phyloP scores from a whole-genome alignment of 2,113 vertebrate genomes.

The Nannospalax galili region DNA sequence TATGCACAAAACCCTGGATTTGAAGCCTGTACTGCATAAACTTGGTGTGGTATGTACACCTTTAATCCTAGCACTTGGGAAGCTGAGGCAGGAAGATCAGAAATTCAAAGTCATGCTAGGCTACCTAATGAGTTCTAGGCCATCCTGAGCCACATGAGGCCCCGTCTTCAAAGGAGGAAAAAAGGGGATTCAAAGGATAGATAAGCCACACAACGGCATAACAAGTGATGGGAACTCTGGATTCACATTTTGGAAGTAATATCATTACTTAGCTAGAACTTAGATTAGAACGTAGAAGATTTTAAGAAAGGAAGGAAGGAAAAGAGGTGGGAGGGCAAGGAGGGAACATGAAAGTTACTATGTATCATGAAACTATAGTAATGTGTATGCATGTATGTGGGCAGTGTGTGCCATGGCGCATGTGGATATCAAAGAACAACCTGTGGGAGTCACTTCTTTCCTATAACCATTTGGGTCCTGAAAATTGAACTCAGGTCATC shows the following conservation, averaged over 20 bases:
- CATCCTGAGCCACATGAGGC: background rate
- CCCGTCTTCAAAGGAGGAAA: background rate
- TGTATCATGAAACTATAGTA: background rate
- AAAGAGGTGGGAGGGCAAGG: too few species aligned
- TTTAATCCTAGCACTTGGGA: background rate
- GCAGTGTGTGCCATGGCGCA: background rate
- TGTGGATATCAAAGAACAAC: background rate
- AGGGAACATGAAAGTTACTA: background rate
- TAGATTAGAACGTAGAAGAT: background rate
- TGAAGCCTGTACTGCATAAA: too few species aligned
- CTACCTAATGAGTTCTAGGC: background rate
- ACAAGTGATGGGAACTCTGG: background rate
- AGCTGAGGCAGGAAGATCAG: background rate
- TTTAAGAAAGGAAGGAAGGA: too few species aligned
- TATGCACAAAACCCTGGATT: background rate
- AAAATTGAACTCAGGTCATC: background rate
- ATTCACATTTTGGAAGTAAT: background rate
- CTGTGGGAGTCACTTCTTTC: background rate
- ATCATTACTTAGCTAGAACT: background rate
- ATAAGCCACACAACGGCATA: background rate
- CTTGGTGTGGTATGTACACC: too few species aligned
- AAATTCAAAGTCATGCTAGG: background rate
- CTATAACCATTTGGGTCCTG: background rate
- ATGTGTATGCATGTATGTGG: background rate
- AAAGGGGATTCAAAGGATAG: background rate